Percentiles rank a stretch among this genome's conserved stretches.
Evolutionary conservation across 2,797 vertebrate species (phyloP).

Genomic region (Sphenopsis melanotis): DNA sequence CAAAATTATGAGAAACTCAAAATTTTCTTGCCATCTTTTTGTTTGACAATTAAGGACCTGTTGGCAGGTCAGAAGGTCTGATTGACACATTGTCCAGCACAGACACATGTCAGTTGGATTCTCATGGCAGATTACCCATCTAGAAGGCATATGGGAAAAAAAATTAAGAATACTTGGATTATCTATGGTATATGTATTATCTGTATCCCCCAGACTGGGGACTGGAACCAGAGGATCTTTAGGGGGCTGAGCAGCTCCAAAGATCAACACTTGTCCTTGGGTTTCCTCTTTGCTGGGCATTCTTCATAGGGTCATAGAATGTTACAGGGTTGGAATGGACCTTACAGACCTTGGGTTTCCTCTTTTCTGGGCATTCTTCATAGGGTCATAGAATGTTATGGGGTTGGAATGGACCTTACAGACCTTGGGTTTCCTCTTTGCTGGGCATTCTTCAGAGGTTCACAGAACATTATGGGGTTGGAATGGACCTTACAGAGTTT

Average conservation of each 20-base stretch:
- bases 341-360: background rate
- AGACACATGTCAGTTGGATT: background rate
- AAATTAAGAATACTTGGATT: background rate
- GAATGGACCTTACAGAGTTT: background rate
- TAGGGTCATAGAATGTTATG: rapidly evolving
- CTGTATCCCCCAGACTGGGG: background rate
- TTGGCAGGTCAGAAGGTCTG: background rate
- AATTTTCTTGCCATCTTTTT: background rate
- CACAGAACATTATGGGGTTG: background rate
- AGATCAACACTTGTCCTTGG: background rate
- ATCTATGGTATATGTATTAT: background rate
- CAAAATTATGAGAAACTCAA: background rate
- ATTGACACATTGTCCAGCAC: background rate
- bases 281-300: background rate
- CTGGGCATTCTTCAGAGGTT: background rate
- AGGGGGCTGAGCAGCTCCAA: background rate
- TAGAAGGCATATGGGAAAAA: background rate
- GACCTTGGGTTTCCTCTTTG: background rate
- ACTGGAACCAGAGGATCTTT: background rate
- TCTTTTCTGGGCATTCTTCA: background rate
- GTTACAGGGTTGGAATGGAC: background rate
- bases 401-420: background rate
- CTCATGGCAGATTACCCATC: background rate
- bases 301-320: background rate
- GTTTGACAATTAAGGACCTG: background rate